These are phyloP conservation scores for Australoheros scitulus DNA, from an alignment of 2,113 vertebrate species.

Conservation along the genomic window DNA sequence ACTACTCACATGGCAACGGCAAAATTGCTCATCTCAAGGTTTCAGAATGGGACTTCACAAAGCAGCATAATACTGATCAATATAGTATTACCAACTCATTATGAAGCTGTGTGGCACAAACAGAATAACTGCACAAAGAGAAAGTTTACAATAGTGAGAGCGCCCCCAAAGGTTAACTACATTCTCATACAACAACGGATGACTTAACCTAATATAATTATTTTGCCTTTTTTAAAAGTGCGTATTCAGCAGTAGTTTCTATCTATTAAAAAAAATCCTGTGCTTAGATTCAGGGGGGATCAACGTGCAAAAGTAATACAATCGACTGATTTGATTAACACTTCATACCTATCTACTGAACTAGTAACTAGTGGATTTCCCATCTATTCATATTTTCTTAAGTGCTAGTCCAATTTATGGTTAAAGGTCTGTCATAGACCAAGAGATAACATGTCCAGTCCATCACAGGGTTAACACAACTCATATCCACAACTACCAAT, in stretches of 20 bases:
- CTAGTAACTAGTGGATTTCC: background rate
- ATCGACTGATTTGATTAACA: background rate
- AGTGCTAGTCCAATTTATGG: background rate
- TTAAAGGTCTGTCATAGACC: background rate
- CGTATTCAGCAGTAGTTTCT: background rate
- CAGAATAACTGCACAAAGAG: background rate
- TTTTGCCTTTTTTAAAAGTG: background rate
- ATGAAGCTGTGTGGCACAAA: background rate
- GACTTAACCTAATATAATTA: background rate
- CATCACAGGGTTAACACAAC: background rate
- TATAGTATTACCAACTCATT: background rate
- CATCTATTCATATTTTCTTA: background rate
- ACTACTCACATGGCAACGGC: background rate
- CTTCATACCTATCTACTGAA: background rate
- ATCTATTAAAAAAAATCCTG: background rate
- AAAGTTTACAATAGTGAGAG: background rate
- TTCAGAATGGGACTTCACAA: background rate
- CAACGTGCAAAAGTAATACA: background rate
- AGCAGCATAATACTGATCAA: background rate
- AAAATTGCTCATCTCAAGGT: background rate
- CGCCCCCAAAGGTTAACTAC: background rate
- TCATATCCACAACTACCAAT: background rate
- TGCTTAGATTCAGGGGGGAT: background rate
- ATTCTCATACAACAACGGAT: background rate
- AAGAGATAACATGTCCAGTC: background rate